Evolutionary conservation across 2,113 vertebrate genomes (phyloP), one percentile per base, ranked within the genome.

Genomic region (Sporophila hypoxantha): DNA sequence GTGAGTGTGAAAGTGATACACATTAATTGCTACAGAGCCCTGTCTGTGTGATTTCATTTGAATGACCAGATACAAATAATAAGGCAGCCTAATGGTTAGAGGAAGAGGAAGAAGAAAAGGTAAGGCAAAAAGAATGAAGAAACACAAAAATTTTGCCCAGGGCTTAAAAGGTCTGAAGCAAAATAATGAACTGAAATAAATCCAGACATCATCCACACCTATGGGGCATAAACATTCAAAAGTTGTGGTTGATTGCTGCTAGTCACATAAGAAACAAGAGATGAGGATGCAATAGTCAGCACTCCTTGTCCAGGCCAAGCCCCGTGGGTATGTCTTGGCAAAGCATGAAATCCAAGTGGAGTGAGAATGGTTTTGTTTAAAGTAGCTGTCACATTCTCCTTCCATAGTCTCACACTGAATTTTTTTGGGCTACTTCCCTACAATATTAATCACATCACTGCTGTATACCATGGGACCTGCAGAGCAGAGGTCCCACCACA

Each of bases 391-490:
- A 19, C 19, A 16, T 64, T 78, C 21, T 46, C 29, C 13, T 73
- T 57, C 46, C 34, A 8, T 0, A 22, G 8, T 30, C 17, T 39
- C 21, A 21, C 36, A 49, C 6, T 27, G 19, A n/a, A 4, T 13
- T 47, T 18, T 44, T 44, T n/a, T 19, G 8, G 30, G 34, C 37
- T 49, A 61, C 59, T 70, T 87, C 47, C 34, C 17, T n/a, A 8
- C 8, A 25, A 2, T 32, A 34, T 52, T 47, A 55, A 55, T 25
- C 41, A 19, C 18, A 32, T n/a, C 23, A 30, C 6, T 29, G 10
- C 14, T 46, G 8, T 6, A 22, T 18, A 62, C 7, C 0, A 0
- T 6, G 29, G 49, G 11, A 39, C 37, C 23, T 88, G 18, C 27
- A 82, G 46, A 80, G 27, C 47, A 69, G 47, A 50, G 22, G 14